Percentiles rank a stretch among this genome's conserved stretches.
These are phyloP conservation scores for Botia almorhae DNA, from an alignment of 2,797 vertebrate species.

Conservation along the genomic window DNA sequence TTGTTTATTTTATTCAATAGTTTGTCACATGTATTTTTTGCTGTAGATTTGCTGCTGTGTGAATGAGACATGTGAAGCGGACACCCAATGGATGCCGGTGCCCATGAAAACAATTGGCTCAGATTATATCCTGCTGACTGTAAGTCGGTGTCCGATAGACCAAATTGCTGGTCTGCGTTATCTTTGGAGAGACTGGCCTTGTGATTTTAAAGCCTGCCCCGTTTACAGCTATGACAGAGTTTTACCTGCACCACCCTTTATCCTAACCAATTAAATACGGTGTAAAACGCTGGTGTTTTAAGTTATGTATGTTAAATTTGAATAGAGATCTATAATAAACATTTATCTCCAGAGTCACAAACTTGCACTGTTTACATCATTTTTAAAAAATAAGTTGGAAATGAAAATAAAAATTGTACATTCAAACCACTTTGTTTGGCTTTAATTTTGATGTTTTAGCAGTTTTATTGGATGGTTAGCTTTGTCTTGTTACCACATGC, in stretches of 20 bases:
- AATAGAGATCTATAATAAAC: not conserved
- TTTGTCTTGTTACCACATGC: too few relatives aligned
- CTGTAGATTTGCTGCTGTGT: conserved; percentile 77
- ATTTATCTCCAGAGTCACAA: not conserved
- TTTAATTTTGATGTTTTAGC: too few relatives aligned
- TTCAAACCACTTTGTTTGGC: too few relatives aligned
- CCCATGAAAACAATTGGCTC: conserved; percentile 57
- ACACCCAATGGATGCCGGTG: conserved; percentile 74
- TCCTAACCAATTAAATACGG: conserved; percentile 20
- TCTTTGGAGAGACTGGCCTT: conserved; percentile 90
- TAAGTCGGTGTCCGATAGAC: conserved; percentile 57
- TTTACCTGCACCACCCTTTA: conserved; percentile 85
- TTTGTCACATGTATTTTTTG: not conserved
- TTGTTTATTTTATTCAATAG: not conserved
- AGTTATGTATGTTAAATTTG: not conserved
- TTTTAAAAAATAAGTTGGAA: not conserved
- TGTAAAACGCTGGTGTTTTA: not conserved
- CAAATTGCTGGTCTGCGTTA: conserved; percentile 79
- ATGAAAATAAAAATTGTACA: not conserved
- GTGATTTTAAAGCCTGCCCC: conserved; percentile 84
- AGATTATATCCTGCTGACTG: conserved; percentile 66
- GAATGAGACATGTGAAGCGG: conserved; percentile 51
- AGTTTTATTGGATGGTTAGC: too few relatives aligned
- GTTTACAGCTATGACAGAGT: conserved; percentile 76
- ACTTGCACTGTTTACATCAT: not conserved